phyloP scores from a whole-genome alignment of 2,888 invertebrate genomes.

The Pollenia labialis region DNA sequence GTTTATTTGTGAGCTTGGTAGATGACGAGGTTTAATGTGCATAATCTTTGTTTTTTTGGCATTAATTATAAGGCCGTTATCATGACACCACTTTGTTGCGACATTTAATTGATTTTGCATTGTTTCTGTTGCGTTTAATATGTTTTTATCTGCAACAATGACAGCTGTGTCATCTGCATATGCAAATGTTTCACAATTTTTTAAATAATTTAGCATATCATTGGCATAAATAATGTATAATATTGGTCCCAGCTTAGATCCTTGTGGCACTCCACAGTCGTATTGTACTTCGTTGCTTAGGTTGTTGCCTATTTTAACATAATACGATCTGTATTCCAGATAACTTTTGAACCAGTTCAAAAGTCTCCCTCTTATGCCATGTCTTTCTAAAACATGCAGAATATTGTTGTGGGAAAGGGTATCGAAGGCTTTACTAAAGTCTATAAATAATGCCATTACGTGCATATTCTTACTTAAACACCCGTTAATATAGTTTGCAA shows the following conservation, averaged over 20 bases:
- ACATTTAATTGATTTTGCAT: neutral
- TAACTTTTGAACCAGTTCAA: neutral
- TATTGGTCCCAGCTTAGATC: neutral
- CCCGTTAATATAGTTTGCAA: neutral
- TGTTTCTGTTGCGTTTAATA: neutral
- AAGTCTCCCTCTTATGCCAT: neutral
- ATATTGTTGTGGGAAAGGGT: neutral
- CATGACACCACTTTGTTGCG: neutral
- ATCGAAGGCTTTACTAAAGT: slow-evolving; percentile 12
- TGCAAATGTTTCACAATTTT: neutral
- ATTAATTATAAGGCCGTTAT: neutral
- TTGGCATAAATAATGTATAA: neutral
- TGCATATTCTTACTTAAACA: neutral
- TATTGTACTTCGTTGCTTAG: neutral
- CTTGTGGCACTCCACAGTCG: neutral
- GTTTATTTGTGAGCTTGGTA: no score
- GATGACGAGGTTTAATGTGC: neutral
- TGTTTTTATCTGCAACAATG: neutral
- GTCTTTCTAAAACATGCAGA: neutral
- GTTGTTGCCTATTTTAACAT: neutral
- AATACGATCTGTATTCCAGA: neutral
- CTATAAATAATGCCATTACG: neutral
- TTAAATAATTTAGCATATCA: neutral
- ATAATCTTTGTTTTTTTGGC: slow-evolving; percentile 1
- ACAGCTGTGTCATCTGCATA: neutral